A percentile compares a stretch with the other conserved stretches of the same genome.
Evolutionary conservation across 2,888 invertebrate species (phyloP).

Genomic region (Prosopocoilus inquinatus): DNA sequence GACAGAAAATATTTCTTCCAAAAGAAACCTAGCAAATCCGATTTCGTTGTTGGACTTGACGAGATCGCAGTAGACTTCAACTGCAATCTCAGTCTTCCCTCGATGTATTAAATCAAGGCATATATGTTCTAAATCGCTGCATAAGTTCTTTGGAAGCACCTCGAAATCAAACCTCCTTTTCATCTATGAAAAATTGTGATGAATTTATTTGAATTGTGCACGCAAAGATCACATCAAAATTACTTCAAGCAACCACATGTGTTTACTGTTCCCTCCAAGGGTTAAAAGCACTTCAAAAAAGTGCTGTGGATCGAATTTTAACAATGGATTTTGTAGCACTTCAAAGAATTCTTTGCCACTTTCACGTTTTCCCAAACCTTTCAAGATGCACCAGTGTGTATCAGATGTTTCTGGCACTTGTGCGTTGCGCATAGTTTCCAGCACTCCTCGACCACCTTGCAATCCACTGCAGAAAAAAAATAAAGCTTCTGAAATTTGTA

Average conservation of each 20-base stretch:
- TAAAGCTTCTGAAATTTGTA: too few species aligned
- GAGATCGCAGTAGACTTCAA: conserved; percentile 52
- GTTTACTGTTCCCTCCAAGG: conserved; percentile 36
- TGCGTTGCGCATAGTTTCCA: conserved; percentile 59
- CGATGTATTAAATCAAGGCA: conserved; percentile 55
- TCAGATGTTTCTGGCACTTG: conserved; percentile 51
- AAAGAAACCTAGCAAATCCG: conserved; percentile 55
- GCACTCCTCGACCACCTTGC: conserved; percentile 51
- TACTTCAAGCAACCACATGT: conserved; percentile 27
- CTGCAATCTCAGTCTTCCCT: conserved; percentile 52
- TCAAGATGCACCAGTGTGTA: conserved; percentile 54
- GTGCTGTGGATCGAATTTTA: conserved; percentile 35
- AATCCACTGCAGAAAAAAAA: conserved; percentile 38
- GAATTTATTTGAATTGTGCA: background rate
- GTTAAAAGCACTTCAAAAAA: conserved; percentile 52
- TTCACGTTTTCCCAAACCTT: conserved; percentile 54
- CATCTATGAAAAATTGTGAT: conserved; percentile 21
- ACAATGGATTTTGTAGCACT: conserved; percentile 43
- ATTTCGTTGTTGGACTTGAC: conserved; percentile 51
- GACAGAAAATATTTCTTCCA: conserved; percentile 59
- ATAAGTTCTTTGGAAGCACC: conserved; percentile 18
- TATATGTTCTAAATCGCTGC: conserved; percentile 37
- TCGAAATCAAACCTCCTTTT: conserved; percentile 18
- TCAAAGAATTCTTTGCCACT: conserved; percentile 42
- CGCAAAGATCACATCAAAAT: background rate